These are phyloP conservation scores for Bos indicus DNA, from an alignment of 2,113 vertebrate species.

Conservation along the genomic window DNA sequence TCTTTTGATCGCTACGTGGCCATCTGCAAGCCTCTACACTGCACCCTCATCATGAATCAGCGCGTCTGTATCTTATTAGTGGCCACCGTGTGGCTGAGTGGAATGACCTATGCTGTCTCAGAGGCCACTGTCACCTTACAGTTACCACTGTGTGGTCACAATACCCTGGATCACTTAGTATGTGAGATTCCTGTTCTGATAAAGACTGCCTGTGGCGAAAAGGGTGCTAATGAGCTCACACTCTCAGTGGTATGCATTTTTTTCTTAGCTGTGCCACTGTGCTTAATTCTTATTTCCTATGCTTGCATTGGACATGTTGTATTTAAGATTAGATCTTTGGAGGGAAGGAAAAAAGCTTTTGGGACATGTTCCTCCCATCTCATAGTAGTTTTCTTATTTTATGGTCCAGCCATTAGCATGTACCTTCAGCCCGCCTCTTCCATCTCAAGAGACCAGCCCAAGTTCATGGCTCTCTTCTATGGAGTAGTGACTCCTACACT, in stretches of 20 bases:
- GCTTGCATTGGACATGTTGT: conserved; percentile 24
- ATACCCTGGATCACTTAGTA: conserved; percentile 30
- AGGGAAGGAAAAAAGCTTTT: conserved; percentile 46
- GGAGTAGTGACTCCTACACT: conserved; percentile 30
- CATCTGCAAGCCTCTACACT: conserved; percentile 58
- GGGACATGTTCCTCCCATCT: conserved; percentile 59
- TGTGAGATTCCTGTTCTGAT: conserved; percentile 54
- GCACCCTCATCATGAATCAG: conserved; percentile 49
- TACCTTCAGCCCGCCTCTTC: conserved; percentile 29
- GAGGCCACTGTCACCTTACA: conserved; percentile 20
- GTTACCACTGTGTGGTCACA: conserved; percentile 26
- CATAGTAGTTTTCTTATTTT: conserved; percentile 60
- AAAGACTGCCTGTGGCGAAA: conserved; percentile 34
- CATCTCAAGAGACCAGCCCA: conserved; percentile 2
- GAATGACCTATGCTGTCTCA: conserved; percentile 6
- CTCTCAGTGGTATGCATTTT: conserved; percentile 17
- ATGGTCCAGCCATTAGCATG: conserved; percentile 32
- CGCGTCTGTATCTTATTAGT: not conserved
- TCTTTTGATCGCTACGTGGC: conserved; percentile 54
- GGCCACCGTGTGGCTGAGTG: not conserved
- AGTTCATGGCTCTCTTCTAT: conserved; percentile 42
- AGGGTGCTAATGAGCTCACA: not conserved
- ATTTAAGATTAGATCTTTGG: conserved; percentile 4
- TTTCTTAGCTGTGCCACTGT: conserved; percentile 11
- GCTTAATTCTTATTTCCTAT: conserved; percentile 53